These are phyloP conservation scores for Allophyes oxyacanthae DNA, from an alignment of 2,888 invertebrate genomes.

Conservation along the genomic window DNA sequence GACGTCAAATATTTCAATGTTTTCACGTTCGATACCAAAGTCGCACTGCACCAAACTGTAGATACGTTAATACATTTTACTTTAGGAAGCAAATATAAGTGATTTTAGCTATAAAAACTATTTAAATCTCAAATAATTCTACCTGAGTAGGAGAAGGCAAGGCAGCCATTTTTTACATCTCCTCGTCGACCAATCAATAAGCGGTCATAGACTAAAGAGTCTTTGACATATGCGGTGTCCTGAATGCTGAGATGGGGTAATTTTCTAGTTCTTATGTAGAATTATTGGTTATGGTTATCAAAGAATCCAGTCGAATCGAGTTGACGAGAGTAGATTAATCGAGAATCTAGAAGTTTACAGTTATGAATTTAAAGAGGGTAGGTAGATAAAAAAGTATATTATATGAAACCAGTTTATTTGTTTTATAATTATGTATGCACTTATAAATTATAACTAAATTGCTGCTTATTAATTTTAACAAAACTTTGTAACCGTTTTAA, in stretches of 20 bases:
- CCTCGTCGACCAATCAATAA: conserved; percentile 89
- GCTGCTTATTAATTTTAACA: conserved; percentile 44
- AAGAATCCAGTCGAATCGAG: not conserved
- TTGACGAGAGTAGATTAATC: not conserved
- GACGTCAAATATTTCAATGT: conserved; percentile 63
- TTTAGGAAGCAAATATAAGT: conserved; percentile 43
- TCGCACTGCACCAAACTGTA: conserved; percentile 64
- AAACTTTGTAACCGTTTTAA: conserved; percentile 64
- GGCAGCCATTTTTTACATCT: conserved; percentile 94
- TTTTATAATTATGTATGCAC: too few relatives aligned
- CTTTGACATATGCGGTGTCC: conserved; percentile 69
- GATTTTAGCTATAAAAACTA: conserved; percentile 62
- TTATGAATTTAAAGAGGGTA: too few relatives aligned
- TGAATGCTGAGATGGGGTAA: conserved; percentile 6
- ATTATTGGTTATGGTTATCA: too few relatives aligned
- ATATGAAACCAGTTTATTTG: too few relatives aligned
- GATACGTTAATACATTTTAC: conserved; percentile 60
- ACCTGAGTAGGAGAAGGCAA: conserved; percentile 96
- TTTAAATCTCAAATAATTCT: conserved; percentile 81
- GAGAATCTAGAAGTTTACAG: not conserved
- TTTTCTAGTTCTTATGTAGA: not conserved
- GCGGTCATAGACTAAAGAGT: conserved; percentile 78
- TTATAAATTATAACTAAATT: too few relatives aligned
- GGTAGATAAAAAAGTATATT: too few relatives aligned
- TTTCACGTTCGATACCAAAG: conserved; percentile 47